Evolutionary conservation across 2,888 invertebrate species (phyloP).

Genomic region (Ophion obscuratus): DNA sequence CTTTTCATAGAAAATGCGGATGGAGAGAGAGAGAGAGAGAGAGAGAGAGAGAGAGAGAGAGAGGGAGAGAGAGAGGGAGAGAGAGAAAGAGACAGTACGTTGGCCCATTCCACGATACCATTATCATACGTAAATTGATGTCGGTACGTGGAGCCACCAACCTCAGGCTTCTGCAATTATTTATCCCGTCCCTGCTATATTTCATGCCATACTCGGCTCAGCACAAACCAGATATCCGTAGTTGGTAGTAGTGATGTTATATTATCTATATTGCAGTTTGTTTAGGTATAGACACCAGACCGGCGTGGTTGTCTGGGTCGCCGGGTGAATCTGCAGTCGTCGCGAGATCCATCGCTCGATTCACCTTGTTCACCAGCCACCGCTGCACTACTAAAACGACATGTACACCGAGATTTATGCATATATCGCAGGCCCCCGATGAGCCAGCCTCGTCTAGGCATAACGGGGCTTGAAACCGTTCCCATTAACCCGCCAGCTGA

Average conservation of each 20-base stretch:
- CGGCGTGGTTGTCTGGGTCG: conserved; percentile 48
- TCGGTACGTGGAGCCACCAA: conserved; percentile 63
- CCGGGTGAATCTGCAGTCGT: conserved; percentile 35
- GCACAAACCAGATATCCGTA: conserved; percentile 12
- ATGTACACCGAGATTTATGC: conserved; percentile 3
- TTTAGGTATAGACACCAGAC: conserved; percentile 40
- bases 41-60: conserved; percentile 25
- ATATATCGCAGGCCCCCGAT: conserved; percentile 8
- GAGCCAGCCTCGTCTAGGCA: conserved; percentile 65
- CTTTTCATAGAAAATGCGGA: conserved; percentile 67
- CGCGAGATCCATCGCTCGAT: conserved; percentile 49
- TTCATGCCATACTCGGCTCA: conserved; percentile 53
- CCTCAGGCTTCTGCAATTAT: conserved; percentile 69
- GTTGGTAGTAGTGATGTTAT: conserved; percentile 12
- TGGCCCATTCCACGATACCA: conserved; percentile 59
- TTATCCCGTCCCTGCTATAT: conserved; percentile 64
- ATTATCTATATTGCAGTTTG: conserved; percentile 62
- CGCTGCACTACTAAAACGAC: conserved; percentile 51
- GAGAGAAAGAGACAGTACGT: conserved; percentile 26
- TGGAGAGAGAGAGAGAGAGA: conserved; percentile 21
- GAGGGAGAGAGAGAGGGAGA: conserved; percentile 29
- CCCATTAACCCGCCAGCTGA: conserved; percentile 80
- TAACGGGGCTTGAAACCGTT: conserved; percentile 80
- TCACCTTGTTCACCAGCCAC: conserved; percentile 48
- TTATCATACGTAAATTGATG: conserved; percentile 73